Evolutionary conservation across 2,113 vertebrate species (phyloP), one percentile per base, ranked within the genome.

Genomic region (Eolophus roseicapilla): DNA sequence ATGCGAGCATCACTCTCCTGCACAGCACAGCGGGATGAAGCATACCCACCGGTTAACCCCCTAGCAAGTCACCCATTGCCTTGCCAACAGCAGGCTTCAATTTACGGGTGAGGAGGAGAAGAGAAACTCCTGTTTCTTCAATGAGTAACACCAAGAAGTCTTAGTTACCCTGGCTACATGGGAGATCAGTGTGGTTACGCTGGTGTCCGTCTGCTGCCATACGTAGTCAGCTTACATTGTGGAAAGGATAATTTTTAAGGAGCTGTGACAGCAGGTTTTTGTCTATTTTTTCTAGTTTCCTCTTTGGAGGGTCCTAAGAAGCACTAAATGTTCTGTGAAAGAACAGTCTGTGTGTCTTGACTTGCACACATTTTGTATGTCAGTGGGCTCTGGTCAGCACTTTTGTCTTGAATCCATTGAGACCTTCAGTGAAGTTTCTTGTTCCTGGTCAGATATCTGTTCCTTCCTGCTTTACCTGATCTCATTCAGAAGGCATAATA

Each of bases 401-500:
- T 52, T 93, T 53, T 65, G 60, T 62, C 85, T 86, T 57, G 17
- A 77, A 44, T 77, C 43, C 25, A 12, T 18, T 65, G 52, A 89
- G 53, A 86, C 13, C 9, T 83, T 75, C 63, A 69, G 11, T 49
- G 57, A 86, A 39, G 29, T 77, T 93, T 69, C 29, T 50, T 67
- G n/a, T 57, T 87, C 46, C 60, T 9, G 25, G 49, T 29, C 55
- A 53, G 17, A 4, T 24, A 57, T 29, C 53, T 68, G 31, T 60
- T 90, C 23, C n/a, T 79, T 13, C 27, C 49, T 64, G 37, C 23
- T 79, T 81, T 68, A 64, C 18, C 13, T n/a, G 27, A 47, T 76
- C 28, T 46, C 67, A 43, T 75, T 76, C 62, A 92, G 60, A 63
- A 95, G 53, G 75, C 7, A 82, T 94, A 91, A 39, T 35, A 63